Evolutionary conservation across 1,140 invertebrate species (phyloP), one percentile per base, ranked within the genome.

Genomic region (Neelides sp.): DNA sequence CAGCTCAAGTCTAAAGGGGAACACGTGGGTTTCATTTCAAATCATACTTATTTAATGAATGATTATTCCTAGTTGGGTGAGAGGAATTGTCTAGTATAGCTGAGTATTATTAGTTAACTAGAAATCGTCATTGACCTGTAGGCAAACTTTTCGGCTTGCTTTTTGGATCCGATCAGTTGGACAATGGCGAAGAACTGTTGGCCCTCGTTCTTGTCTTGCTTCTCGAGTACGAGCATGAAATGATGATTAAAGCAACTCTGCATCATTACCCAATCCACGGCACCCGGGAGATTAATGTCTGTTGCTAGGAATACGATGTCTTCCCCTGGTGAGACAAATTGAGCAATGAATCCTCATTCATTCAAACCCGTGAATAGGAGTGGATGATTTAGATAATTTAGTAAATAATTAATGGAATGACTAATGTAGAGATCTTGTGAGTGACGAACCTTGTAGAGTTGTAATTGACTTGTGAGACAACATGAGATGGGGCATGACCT

Each of bases 181-280:
- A 99, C 96, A 63, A 99, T 96, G 4, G 96, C 96, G 74, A 98
- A 98, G 70, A 99, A 99, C 62, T 97, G 93, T 66, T 96, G 87
- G 7, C 90, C 92, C 72, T 96, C 90, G 66, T 82, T 91, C 66
- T 96, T 96, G 64, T 95, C 94, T 71, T 99, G 95, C 69, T 99
- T 99, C 70, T 99, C 95, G 23, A 99, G 73, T 15, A 99, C 93
- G 49, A 99, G 74, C 94, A 99, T 98, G 67, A 98, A 99, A 70
- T 98, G 87, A 66, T 96, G 90, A 47, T 88, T 89, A 69, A 97
- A 99, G 71, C 95, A 98, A 8, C 90, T 94, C 67, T 99, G 95
- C 93, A 99, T 98, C 95, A 98, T 99, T 0, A 98, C 96, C 96
- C 96, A 99, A 67, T 99, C 96, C 2, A 99, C 96, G 48, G 95